Evolutionary conservation across 2,888 invertebrate species (phyloP).

Genomic region (Polydesmus complanatus): DNA sequence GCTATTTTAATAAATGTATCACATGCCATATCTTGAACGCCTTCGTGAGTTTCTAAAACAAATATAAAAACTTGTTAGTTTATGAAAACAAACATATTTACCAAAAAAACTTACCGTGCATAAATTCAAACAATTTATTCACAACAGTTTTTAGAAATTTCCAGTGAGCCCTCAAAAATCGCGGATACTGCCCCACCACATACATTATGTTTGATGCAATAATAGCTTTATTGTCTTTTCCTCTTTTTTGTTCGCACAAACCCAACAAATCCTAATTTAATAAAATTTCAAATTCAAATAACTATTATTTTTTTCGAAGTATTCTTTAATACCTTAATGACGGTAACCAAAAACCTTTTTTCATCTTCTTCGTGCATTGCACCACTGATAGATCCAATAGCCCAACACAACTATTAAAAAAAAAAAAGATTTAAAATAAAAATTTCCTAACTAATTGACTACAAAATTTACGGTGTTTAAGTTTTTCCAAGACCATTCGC

Average conservation of each 20-base stretch:
- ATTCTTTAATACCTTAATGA: conserved; percentile 52
- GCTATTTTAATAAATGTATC: conserved; percentile 99
- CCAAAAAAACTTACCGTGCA: conserved; percentile 52
- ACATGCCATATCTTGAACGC: conserved; percentile 99
- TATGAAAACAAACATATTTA: neutral
- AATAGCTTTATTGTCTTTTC: conserved; percentile 99
- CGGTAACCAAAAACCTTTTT: conserved; percentile 94
- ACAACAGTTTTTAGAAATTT: conserved; percentile 99
- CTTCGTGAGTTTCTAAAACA: conserved; percentile 83
- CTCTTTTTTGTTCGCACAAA: conserved; percentile 93
- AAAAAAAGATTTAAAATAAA: conserved; percentile 7
- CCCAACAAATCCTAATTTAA: conserved; percentile 63
- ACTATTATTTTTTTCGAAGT: neutral
- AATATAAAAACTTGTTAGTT: conserved; percentile 7
- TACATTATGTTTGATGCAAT: conserved; percentile 99
- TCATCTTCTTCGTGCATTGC: conserved; percentile 99
- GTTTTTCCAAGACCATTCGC: conserved; percentile 99
- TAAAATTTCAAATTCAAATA: neutral
- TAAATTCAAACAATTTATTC: conserved; percentile 99
- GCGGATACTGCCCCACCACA: conserved; percentile 97
- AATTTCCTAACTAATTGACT: too few relatives aligned
- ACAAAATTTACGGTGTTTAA: conserved; percentile 62
- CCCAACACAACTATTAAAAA: conserved; percentile 71
- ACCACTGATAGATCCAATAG: conserved; percentile 96
- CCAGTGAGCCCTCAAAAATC: conserved; percentile 98